Percentiles rank a stretch among this genome's conserved stretches.
These are phyloP conservation scores for Antheraea pernyi DNA, from an alignment of 1,140 invertebrate genomes.

Conservation along the genomic window DNA sequence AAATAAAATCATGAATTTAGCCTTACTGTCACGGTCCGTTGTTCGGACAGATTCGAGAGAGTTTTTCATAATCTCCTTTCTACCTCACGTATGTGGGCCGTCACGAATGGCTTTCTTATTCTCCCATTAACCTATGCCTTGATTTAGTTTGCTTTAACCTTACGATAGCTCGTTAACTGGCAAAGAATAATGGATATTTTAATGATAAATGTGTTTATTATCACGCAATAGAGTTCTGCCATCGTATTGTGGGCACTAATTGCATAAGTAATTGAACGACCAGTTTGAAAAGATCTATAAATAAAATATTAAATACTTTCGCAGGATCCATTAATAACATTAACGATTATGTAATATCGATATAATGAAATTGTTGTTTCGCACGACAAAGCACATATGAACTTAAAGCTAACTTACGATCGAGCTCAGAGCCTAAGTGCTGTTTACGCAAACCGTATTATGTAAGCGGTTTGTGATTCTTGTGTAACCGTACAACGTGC, in stretches of 20 bases:
- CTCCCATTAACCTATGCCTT: slow-evolving; percentile 46
- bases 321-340: slow-evolving; percentile 12
- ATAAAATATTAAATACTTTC: neutral
- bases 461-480: slow-evolving; percentile 66
- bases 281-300: neutral
- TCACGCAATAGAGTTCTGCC: neutral
- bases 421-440: slow-evolving; percentile 54
- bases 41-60: slow-evolving; percentile 39
- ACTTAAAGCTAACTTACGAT: slow-evolving; percentile 58
- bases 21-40: slow-evolving; percentile 43
- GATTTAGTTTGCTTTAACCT: slow-evolving; percentile 38
- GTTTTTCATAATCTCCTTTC: slow-evolving; percentile 44
- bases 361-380: slow-evolving; percentile 50
- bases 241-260: neutral
- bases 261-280: neutral
- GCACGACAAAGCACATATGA: slow-evolving; percentile 45
- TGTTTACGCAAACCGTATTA: slow-evolving; percentile 64
- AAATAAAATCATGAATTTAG: slow-evolving; percentile 19
- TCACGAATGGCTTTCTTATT: slow-evolving; percentile 59
- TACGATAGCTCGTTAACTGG: neutral
- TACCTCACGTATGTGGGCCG: slow-evolving; percentile 55
- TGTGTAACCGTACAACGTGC: slow-evolving; percentile 51
- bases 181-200: neutral
- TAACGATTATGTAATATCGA: slow-evolving; percentile 21
- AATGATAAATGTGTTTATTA: neutral